phyloP scores from a whole-genome alignment of 2,113 vertebrate genomes.

The Neolamprologus hecqui region DNA sequence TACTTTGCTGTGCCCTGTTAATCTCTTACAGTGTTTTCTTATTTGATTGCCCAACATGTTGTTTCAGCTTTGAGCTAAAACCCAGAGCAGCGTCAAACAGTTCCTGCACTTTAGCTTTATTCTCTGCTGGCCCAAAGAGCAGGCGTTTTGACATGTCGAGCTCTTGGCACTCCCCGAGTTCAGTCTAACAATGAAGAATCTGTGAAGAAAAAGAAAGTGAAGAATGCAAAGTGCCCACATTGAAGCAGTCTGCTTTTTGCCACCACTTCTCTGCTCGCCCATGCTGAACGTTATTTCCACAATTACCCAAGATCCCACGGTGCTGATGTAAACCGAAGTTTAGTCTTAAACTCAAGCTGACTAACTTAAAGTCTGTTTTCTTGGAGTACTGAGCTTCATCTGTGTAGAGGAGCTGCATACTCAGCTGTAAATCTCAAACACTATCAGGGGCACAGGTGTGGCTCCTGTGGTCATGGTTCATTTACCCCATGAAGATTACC shows the following conservation, averaged over 20 bases:
- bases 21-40: background rate
- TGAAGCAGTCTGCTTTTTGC: background rate
- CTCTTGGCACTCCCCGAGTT: background rate
- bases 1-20: background rate
- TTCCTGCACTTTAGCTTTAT: background rate
- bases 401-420: background rate
- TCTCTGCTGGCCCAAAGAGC: background rate
- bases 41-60: background rate
- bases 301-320: background rate
- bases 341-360: background rate
- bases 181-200: background rate
- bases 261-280: background rate
- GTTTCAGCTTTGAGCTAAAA: background rate
- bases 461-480: background rate
- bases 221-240: background rate
- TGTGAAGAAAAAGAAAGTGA: background rate
- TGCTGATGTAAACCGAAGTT: background rate
- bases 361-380: background rate
- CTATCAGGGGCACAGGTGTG: background rate
- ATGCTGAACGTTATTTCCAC: background rate
- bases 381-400: background rate
- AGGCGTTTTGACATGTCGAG: background rate
- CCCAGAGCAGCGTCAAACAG: background rate
- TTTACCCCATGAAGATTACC: background rate
- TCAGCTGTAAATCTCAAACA: background rate